Conservation (phyloP, 64 coral and sea anemone genomes). For the Pocillopora verrucosa region DNA sequence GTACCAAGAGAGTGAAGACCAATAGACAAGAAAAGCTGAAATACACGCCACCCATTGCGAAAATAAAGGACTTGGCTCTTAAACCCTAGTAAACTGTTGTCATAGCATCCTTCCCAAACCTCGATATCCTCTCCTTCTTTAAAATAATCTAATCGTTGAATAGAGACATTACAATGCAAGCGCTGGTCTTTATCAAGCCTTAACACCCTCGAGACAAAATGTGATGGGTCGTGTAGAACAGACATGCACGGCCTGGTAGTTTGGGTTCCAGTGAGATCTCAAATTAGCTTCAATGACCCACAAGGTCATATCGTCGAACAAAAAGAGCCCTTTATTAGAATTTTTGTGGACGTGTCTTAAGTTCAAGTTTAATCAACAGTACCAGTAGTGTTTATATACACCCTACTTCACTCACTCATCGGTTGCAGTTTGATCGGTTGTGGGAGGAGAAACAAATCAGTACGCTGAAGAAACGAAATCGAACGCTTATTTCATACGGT, state of each 20-base stretch:
- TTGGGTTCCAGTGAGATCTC: background rate
- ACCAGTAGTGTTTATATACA: background rate
- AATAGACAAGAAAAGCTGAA: no score
- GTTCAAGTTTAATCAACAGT: background rate
- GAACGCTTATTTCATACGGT: background rate
- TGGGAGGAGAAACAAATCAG: background rate
- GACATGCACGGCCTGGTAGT: background rate
- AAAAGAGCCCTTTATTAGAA: background rate
- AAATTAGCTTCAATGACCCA: background rate
- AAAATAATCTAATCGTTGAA: no score
- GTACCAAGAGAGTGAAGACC: no score
- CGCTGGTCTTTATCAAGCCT: no score
- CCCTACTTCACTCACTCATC: background rate
- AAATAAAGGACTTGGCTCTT: no score
- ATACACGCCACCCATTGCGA: no score
- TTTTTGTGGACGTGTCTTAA: background rate
- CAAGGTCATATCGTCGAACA: background rate
- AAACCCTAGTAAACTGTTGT: no score
- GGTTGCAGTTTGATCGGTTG: background rate
- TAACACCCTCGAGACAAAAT: no score
- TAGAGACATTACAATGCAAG: no score
- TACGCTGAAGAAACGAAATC: background rate
- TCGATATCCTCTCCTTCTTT: no score
- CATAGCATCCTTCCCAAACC: no score
- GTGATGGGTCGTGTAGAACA: background rate